Base-by-base conservation (phyloP, 2,888 invertebrate species). In the Yponomeuta plumbellus region DNA sequence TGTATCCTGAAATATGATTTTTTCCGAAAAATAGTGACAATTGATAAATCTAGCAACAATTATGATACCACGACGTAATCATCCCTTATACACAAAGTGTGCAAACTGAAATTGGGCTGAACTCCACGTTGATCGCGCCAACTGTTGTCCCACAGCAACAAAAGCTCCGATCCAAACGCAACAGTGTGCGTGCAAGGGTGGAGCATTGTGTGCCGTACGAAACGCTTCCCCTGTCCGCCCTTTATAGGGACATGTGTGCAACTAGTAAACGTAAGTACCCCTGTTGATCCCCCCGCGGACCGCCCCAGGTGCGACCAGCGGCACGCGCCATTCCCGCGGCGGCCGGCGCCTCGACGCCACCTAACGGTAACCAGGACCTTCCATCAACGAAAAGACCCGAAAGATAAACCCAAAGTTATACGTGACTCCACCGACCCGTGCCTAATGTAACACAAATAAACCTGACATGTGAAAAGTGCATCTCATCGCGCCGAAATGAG, bases 261-360 rank as follows among this genome's bases (percentile, higher is more conserved):
- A 89, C 84, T 87, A 87, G 88, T 85, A 86, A 85, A 83, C 80
- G 88, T 88, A 89, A 88, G 88, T 90, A 90, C 90, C 90, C 90
- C 86, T 88, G 88, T 87, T 84, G 79, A 86, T 88, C 86, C 89
- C 91, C 90, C 89, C 88, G 64, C 66, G 34, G 13, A 39, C 68
- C 63, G 86, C 88, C 89, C 90, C 90, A 90, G 90, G 90, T 89
- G 84, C 85, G 72, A 79, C 77, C 80, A 81, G 76, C 79, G 91
- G 91, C 91, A 91, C 89, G 91, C 91, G 91, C 91, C 91, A 91
- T 88, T 90, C 89, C 79, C 78, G 79, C 78, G 83, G 80, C 81
- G 86, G 80, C 81, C 86, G 86, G 90, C 90, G 86, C 85, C 75
- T 86, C 82, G 88, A 85, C 85, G 86, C 88, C 86, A 89, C 81